Conservation (phyloP, 64 coral and sea anemone genomes). For the Astreopora myriophthalma region DNA sequence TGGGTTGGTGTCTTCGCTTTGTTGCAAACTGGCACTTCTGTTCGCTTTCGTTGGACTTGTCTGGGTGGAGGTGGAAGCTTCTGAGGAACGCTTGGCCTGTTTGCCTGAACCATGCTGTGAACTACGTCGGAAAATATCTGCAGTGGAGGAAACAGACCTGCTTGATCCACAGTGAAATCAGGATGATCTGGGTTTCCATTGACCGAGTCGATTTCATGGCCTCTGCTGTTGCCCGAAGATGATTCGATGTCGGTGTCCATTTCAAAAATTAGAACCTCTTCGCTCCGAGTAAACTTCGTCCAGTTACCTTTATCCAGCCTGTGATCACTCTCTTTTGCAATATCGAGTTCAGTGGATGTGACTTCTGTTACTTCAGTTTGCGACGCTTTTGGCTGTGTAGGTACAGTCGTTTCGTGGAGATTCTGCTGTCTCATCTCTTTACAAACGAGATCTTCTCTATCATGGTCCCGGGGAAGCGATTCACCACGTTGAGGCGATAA, state of each 20-base stretch:
- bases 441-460: not conserved
- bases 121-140: conserved; percentile 1
- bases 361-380: not conserved
- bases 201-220: not conserved
- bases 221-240: not conserved
- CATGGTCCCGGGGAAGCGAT: not conserved
- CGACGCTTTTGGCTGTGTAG: not conserved
- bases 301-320: not conserved
- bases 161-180: not conserved
- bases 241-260: conserved; percentile 6
- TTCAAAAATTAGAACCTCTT: conserved; percentile 23
- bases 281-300: not conserved
- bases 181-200: not conserved
- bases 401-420: not conserved
- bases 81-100: not conserved
- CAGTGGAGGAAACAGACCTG: conserved; percentile 2
- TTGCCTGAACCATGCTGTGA: not conserved
- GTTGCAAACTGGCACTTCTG: not conserved
- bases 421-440: not conserved
- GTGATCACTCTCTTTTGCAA: not conserved
- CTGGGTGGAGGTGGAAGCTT: conserved; percentile 13
- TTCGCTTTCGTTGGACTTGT: conserved; percentile 12
- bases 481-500: not conserved
- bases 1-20: not conserved
- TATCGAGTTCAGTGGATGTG: not conserved